Base-by-base conservation (phyloP, 2,888 invertebrate species). In the Phytoseiulus persimilis region DNA sequence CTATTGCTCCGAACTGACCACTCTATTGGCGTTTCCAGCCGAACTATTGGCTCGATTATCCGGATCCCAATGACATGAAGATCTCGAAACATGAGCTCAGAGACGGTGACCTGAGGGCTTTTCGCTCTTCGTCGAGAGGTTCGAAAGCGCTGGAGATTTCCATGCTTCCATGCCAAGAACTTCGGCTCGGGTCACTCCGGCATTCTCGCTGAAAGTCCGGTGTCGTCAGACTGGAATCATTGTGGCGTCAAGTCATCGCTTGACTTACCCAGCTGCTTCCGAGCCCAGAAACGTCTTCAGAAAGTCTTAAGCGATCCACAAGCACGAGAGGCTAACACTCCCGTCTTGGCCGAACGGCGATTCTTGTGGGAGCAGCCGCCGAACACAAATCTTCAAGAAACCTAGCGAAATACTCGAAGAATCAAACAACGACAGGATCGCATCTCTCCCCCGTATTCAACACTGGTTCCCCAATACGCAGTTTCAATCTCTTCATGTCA, bases 241-340 rank as follows among this genome's bases (percentile, higher is more conserved):
- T 65, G 65, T 65, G 65, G 65, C 65, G 65, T 65, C 65, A 65
- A 65, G 65, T 65, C 65, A 65, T 65, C 65, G 65, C 65, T 65
- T 28, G 65, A 65, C 65, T 65, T 28, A 65, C 65, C 65, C 18
- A 65, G 11, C 1, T 28, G 65, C 65, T 65, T 28, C 65, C 65
- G 65, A 65, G 18, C 65, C 65, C 18, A 65, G 65, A 65, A 28
- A 65, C 65, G 65, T 65, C 28, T 65, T 65, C 65, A 28, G 65
- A 65, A 6, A 28, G 18, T 65, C 65, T 18, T 65, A 28, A 65
- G 65, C 65, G 65, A 65, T 14, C 65, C 65, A 65, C 65, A 2
- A 65, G 65, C 65, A 28, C 9, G 9, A 23, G 18, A 65, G 5
- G 65, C 65, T 65, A 2, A 65, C 65, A 18, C 1, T 65, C 18